Evolutionary conservation across 2,113 vertebrate genomes (phyloP), one percentile per base, ranked within the genome.

Genomic region (Zingel zingel): DNA sequence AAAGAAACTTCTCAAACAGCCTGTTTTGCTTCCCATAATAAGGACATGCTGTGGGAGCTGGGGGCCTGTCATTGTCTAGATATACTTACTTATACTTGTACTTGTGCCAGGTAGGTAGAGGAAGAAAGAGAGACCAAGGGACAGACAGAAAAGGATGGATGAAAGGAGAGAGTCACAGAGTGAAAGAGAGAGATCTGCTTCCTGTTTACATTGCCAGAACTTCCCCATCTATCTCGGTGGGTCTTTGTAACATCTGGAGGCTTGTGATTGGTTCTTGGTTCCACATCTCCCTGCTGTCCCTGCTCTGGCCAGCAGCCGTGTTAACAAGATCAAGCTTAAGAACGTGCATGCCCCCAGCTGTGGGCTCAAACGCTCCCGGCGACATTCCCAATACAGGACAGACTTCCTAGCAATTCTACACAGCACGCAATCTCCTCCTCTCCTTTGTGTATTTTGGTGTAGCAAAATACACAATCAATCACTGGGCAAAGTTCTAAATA

Each of bases 181-280:
- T 77, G 47, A 85, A 58, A 87, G 43, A 81, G 4, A 33, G 53
- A 88, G 82, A 90, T 73, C 73, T 80, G 85, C 81, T 91, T 94
- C 93, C 93, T 94, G 93, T 94, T 94, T 94, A 94, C 81, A 3
- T 23, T 82, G 45, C 23, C 57, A 18, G 68, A 79, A 66, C 68
- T 56, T 78, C 53, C 74, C 74, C 36, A 63, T 84, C 74, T 39
- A 53, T 80, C 36, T 75, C 30, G 9, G 15, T 67, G 10, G 78
- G 74, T 73, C 74, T 68, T 51, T 16, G 61, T 78, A 71, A 85
- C 86, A 91, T 85, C 81, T 86, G 76, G 76, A 76, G 63, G 77
- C 59, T 57, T 56, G 64, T 54, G 81, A 77, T 85, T 83, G 77
- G 81, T 85, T 76, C 71, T 67, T 74, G n/a, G 70, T 75, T 70